A percentile compares a stretch with the other conserved stretches of the same genome.
Evolutionary conservation across 30 jellyfish, hydroid and myxozoan species (phyloP).

Genomic region (Aurelia aurita complex sp. Pacific): DNA sequence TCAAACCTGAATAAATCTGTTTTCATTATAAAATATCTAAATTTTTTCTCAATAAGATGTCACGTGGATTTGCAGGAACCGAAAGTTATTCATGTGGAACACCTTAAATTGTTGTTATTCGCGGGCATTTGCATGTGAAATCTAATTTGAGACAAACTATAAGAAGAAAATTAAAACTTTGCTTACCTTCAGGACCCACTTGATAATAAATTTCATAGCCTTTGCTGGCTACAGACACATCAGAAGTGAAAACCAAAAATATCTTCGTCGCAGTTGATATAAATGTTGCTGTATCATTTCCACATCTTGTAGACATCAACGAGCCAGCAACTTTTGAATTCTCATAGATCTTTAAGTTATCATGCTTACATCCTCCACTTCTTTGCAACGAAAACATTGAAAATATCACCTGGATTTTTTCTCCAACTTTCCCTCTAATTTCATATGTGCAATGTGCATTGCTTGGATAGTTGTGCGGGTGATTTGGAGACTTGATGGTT

Average conservation of each 20-base stretch:
- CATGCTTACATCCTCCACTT: neutral
- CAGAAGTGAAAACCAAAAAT: conserved; percentile 9
- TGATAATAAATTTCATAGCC: conserved; percentile 17
- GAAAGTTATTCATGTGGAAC: too few relatives aligned
- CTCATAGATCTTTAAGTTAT: conserved; percentile 4
- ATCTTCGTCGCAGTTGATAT: neutral
- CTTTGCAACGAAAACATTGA: neutral
- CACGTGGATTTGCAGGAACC: too few relatives aligned
- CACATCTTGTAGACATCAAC: conserved; percentile 11
- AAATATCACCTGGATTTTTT: conserved; percentile 24
- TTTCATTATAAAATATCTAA: too few relatives aligned
- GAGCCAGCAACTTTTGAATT: neutral
- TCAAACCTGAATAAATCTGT: too few relatives aligned
- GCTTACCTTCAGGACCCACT: conserved; percentile 26
- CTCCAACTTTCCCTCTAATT: conserved; percentile 27
- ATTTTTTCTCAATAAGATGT: too few relatives aligned
- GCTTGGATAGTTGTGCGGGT: conserved; percentile 35
- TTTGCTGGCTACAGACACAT: conserved; percentile 7
- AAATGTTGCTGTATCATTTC: neutral
- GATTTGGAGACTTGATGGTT: conserved; percentile 26
- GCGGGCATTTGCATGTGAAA: too few relatives aligned
- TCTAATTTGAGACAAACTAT: too few relatives aligned
- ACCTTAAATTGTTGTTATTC: too few relatives aligned
- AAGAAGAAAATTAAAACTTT: neutral
- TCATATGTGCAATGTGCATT: conserved; percentile 28